These are phyloP conservation scores for Porites australiensis DNA, from an alignment of 64 coral and sea anemone species.

Conservation along the genomic window DNA sequence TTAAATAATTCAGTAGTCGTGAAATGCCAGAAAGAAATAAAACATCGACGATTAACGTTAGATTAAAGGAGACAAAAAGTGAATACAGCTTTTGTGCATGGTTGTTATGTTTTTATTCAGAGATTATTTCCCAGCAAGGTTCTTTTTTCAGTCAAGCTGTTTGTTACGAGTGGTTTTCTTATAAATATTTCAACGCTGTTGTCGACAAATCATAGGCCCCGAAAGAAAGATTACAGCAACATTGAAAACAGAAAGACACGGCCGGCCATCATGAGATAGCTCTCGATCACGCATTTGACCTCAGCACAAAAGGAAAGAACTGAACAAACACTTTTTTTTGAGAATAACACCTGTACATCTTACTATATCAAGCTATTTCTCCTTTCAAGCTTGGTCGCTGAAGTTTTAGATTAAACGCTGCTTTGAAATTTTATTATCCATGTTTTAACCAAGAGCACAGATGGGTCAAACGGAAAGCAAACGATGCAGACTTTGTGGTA, in stretches of 20 bases:
- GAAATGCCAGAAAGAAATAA: too few relatives aligned
- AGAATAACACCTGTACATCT: too few relatives aligned
- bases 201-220: not conserved
- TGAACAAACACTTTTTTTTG: too few relatives aligned
- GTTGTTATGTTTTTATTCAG: too few relatives aligned
- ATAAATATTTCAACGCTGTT: not conserved
- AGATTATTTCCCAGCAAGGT: not conserved
- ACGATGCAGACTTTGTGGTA: slow-evolving; percentile 59
- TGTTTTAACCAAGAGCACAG: not conserved
- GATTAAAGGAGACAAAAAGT: too few relatives aligned
- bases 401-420: not conserved
- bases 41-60: too few relatives aligned
- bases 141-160: not conserved
- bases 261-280: not conserved
- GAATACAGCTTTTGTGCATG: too few relatives aligned
- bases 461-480: slow-evolving; percentile 68
- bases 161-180: not conserved
- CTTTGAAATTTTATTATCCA: not conserved
- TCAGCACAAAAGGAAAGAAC: too few relatives aligned
- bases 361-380: too few relatives aligned
- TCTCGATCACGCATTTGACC: too few relatives aligned
- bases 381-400: not conserved
- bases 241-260: not conserved
- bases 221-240: not conserved
- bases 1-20: too few relatives aligned